Conservation (phyloP, 2,888 invertebrate genomes). For the Dysmachus trigonus region DNA sequence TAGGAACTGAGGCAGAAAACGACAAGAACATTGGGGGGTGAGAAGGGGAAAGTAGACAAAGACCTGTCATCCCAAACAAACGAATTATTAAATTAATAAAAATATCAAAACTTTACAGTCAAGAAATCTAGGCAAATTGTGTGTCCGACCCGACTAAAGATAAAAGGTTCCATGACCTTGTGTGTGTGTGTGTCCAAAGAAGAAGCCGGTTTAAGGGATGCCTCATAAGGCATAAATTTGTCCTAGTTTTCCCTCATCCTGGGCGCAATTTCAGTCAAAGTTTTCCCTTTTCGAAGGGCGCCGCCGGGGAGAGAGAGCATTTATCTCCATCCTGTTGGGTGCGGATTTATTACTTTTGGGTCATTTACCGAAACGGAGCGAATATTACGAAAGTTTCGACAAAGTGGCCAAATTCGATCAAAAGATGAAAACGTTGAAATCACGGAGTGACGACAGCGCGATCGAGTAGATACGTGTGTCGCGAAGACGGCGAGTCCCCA, state of each 20-base stretch:
- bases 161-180: background rate
- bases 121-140: background rate
- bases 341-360: background rate
- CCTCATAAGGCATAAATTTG: background rate
- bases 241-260: background rate
- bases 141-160: background rate
- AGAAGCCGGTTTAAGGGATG: background rate
- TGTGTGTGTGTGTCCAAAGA: background rate
- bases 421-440: background rate
- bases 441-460: background rate
- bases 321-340: background rate
- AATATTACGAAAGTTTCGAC: background rate
- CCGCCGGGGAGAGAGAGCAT: background rate
- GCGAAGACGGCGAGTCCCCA: background rate
- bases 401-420: background rate
- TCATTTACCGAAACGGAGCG: background rate
- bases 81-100: background rate
- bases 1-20: background rate
- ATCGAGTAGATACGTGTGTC: background rate
- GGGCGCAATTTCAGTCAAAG: background rate
- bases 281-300: background rate
- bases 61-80: background rate
- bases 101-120: background rate
- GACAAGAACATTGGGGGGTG: background rate
- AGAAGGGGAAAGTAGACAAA: background rate